Evolutionary conservation across 2,113 vertebrate species (phyloP).

Genomic region (Porphyrio hochstetteri): DNA sequence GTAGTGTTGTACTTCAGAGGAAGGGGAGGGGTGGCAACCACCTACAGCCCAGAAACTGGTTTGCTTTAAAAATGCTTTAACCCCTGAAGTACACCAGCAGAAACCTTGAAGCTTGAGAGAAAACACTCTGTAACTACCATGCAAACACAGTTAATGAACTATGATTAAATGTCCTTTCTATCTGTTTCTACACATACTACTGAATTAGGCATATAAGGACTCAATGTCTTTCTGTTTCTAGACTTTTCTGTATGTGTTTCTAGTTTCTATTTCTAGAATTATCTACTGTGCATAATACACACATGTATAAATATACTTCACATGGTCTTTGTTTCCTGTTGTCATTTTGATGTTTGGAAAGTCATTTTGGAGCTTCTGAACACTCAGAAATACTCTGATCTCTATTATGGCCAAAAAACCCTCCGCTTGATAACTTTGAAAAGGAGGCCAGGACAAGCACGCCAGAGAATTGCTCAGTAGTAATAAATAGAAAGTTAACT

Average conservation of each 20-base stretch:
- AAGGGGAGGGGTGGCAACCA: fast-evolving
- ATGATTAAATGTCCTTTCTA: neutral
- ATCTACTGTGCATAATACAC: neutral
- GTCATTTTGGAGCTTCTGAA: neutral
- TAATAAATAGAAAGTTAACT: neutral
- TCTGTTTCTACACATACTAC: neutral
- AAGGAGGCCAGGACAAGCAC: neutral
- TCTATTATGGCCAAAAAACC: neutral
- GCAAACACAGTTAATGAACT: neutral
- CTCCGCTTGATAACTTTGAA: neutral
- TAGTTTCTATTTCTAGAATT: neutral
- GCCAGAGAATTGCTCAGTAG: slow-evolving; percentile 10
- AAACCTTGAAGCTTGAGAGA: neutral
- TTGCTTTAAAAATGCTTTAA: neutral
- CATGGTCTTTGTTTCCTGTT: neutral
- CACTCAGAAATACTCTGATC: neutral
- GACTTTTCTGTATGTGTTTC: no score
- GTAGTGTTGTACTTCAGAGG: neutral
- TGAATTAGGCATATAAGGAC: neutral
- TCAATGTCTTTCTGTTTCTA: neutral
- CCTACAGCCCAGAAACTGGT: neutral
- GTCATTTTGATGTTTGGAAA: neutral
- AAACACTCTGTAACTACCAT: neutral
- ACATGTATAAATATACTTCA: neutral
- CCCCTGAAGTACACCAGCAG: neutral